Percentiles rank a stretch among this genome's conserved stretches.
Conservation (phyloP, 2,113 vertebrate genomes). For the Calidris pygmaea region DNA sequence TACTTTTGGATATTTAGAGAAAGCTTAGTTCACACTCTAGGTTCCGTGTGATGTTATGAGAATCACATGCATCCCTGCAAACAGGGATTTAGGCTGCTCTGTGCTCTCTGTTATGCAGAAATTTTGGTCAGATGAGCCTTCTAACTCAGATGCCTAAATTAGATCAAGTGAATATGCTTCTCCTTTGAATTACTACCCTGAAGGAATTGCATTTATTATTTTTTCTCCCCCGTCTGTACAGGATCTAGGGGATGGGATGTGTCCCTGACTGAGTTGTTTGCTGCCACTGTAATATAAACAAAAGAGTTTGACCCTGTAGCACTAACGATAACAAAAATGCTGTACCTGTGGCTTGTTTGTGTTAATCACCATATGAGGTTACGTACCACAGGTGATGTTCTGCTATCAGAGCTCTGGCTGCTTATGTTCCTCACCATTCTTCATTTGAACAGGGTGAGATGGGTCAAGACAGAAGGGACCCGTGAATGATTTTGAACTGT, state of each 20-base stretch:
- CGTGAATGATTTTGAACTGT: not conserved
- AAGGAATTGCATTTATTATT: not conserved
- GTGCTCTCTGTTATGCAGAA: not conserved
- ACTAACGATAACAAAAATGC: not conserved
- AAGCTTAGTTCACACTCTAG: not conserved
- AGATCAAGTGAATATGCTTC: not conserved
- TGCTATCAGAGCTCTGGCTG: not conserved
- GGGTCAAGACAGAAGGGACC: not conserved
- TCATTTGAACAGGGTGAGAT: not conserved
- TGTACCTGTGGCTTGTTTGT: not conserved
- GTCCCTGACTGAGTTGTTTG: not conserved
- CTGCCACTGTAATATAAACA: not conserved
- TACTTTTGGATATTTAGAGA: not conserved
- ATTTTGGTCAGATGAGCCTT: not conserved
- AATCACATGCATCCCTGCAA: not conserved
- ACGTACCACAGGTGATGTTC: not conserved
- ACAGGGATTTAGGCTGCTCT: not conserved
- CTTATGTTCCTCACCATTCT: not conserved
- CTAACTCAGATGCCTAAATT: not conserved
- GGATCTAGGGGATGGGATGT: not conserved
- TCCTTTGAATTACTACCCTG: not conserved
- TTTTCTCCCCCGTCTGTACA: not conserved
- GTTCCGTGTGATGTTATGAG: accelerated
- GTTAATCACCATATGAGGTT: not conserved
- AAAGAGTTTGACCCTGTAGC: not conserved